phyloP scores from a whole-genome alignment of 2,113 vertebrate species.

The Plectropomus leopardus region DNA sequence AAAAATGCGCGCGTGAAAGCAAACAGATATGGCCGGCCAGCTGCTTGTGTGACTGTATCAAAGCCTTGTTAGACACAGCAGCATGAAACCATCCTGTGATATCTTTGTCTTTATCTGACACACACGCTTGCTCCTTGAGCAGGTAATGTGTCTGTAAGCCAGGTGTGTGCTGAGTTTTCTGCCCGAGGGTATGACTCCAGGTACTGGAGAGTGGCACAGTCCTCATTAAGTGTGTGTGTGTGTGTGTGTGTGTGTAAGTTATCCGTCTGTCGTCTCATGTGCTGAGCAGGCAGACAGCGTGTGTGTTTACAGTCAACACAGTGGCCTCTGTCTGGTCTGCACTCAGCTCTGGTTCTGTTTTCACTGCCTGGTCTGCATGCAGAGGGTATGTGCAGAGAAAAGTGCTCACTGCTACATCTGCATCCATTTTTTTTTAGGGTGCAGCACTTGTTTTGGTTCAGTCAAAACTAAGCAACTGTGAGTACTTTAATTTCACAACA shows the following conservation, averaged over 20 bases:
- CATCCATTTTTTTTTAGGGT: neutral
- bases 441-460: neutral
- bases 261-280: slow-evolving; percentile 59
- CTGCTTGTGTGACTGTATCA: slow-evolving; percentile 8
- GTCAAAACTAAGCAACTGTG: neutral
- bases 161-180: slow-evolving; percentile 67
- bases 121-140: slow-evolving; percentile 25
- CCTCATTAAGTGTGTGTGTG: too few relatives aligned
- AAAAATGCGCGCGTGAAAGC: too few relatives aligned
- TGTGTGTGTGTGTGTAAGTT: slow-evolving; percentile 43
- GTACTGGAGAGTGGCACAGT: slow-evolving; percentile 34
- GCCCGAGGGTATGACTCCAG: slow-evolving; percentile 68
- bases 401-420: neutral
- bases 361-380: slow-evolving; percentile 39
- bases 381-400: neutral
- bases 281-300: slow-evolving; percentile 58
- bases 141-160: slow-evolving; percentile 52
- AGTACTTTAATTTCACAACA: neutral
- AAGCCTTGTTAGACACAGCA: slow-evolving; percentile 28
- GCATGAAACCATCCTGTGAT: slow-evolving; percentile 25
- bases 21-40: neutral
- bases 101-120: slow-evolving; percentile 30
- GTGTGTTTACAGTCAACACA: slow-evolving; percentile 87
- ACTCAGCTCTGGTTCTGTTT: slow-evolving; percentile 60
- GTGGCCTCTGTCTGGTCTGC: slow-evolving; percentile 62